Base-by-base conservation (phyloP, 2,113 vertebrate genomes). In the Nycticorax nycticorax region DNA sequence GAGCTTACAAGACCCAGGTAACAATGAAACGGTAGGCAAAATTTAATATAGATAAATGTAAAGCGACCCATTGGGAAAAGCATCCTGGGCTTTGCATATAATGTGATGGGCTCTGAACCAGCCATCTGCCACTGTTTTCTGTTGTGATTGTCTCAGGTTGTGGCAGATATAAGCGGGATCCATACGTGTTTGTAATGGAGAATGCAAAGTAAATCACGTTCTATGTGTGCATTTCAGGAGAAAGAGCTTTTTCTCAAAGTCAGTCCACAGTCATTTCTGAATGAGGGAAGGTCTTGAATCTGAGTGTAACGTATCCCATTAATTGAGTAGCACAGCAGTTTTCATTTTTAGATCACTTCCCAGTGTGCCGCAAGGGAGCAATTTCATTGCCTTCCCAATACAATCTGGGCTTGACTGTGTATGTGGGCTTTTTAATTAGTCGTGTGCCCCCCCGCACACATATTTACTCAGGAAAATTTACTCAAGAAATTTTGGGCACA, bases 301-400 rank as follows among this genome's bases (percentile, higher is more conserved):
- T 1, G 48, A 22, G 26, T 69, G 53, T 90, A 90, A 88, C 67
- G 35, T 68, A 27, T 85, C 90, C 75, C 71, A 88, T 85, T 93
- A 94, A 53, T 43, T 8, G 60, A 82, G 74, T n/a, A 85, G 48
- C 57, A 56, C 27, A 82, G 82, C 55, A 85, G 57, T 90, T 95
- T 92, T 67, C 62, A 60, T 73, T 93, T 95, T 93, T 88, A 83
- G 82, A 92, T 94, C 48, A n/a, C 41, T 92, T 93, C 77, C 60
- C 33, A 56, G 78, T 72, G 63, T 88, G 78, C 41, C 64, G 52
- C 86, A 75, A 85, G 37, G 60, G 55, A 97, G 33, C 23, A 84
- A 89, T 91, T 93, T 91, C 56, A 60, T 74, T 92, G 60, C 77
- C 80, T 96, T 78, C 64, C 30, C 80, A 89, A 37, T 53, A 37